Evolutionary conservation across 2,797 vertebrate genomes (phyloP), one percentile per base, ranked within the genome.

Genomic region (Furcifer pardalis): DNA sequence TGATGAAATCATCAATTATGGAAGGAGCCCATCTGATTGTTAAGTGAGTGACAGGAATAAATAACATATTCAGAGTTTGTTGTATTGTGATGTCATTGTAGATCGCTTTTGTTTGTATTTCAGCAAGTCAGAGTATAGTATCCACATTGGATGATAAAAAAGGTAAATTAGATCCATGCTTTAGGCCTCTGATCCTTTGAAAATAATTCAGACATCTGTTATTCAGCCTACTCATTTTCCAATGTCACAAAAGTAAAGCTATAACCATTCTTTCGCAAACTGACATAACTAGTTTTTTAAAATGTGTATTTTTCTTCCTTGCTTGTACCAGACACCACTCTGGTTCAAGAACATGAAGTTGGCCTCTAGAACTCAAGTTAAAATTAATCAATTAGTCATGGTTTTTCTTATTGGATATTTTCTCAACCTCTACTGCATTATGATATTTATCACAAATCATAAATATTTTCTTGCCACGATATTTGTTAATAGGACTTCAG

Each of bases 1-100:
- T 87, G 82, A 91, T 83, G 79, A 88, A 81, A 85, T 81, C 66
- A 84, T 89, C 69, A 77, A 84, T 85, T 93, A 94, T 85, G 92
- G 86, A 87, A 89, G 87, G 63, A 76, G 69, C 63, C 76, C 63
- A 69, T 86, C 81, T 66, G 44, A 86, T 65, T 56, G 82, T 84
- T n/a, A 81, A 86, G 91, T 77, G 88, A 89, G 77, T 46, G 46
- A 88, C 44, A 84, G 89, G 86, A 88, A 86, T 85, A 81, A 60
- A 87, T 68, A 12, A 17, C 35, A 13, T n/a, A 21, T 21, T 0
- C 65, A 30, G 37, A 83, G 82, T 73, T 82, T 59, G 35, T 25
- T 87, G 68, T 75, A 76, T 60, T 60, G 46, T 19, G 15, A 76
- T 79, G 83, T 84, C 65, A 83, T 71, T 77, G 81, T 44, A 82